Evolutionary conservation across 2,113 vertebrate species (phyloP).

Genomic region (Malurus melanocephalus): DNA sequence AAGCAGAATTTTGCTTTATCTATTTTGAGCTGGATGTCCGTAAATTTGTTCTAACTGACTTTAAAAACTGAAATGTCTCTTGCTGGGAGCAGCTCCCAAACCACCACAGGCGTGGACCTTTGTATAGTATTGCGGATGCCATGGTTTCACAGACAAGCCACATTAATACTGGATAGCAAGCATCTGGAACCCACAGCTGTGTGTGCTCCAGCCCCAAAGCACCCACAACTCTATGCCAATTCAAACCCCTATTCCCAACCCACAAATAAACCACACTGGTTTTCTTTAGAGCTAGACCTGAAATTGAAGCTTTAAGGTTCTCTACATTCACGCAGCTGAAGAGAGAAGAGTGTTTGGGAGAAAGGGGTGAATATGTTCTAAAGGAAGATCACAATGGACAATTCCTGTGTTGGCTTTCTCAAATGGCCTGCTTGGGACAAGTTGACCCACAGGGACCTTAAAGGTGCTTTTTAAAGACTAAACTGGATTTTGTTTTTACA

Average conservation of each 20-base stretch:
- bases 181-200: constrained; percentile 76
- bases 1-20: background rate
- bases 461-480: background rate
- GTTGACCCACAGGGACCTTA: background rate
- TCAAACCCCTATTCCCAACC: constrained; percentile 65
- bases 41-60: constrained; percentile 37
- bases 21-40: background rate
- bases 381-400: background rate
- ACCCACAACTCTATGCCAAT: constrained; percentile 70
- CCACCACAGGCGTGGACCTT: constrained; percentile 64
- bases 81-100: constrained; percentile 56
- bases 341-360: background rate
- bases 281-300: constrained; percentile 70
- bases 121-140: constrained; percentile 66
- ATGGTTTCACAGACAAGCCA: constrained; percentile 77
- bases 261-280: constrained; percentile 72
- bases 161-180: constrained; percentile 74
- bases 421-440: background rate
- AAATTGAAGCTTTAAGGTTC: constrained; percentile 61
- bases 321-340: constrained; percentile 36
- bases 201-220: constrained; percentile 66
- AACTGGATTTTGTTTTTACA: background rate
- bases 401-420: background rate
- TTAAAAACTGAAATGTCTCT: constrained; percentile 46
- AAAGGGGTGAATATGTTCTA: background rate